Evolutionary conservation across 2,888 invertebrate species (phyloP).

Genomic region (Alloplasta piceator): DNA sequence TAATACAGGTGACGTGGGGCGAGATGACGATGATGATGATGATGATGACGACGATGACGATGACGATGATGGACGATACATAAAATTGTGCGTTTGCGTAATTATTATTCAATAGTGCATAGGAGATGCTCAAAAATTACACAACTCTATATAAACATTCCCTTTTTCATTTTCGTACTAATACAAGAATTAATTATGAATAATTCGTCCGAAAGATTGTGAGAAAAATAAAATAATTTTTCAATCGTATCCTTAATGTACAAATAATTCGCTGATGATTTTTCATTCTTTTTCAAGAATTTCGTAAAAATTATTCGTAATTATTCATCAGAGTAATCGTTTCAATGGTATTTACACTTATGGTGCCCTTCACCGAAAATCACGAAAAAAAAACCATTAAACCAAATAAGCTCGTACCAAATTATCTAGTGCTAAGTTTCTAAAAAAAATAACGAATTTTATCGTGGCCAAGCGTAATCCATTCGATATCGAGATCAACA

Average conservation of each 20-base stretch:
- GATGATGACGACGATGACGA: constrained; percentile 37
- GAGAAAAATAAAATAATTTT: background rate
- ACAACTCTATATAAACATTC: constrained; percentile 36
- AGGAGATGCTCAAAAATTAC: constrained; percentile 30
- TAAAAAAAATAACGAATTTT: background rate
- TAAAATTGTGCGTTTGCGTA: constrained; percentile 41
- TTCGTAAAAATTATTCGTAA: background rate
- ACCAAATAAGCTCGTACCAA: constrained; percentile 3
- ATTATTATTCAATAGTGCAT: constrained; percentile 8
- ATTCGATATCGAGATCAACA: constrained; percentile 5
- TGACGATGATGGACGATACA: constrained; percentile 41
- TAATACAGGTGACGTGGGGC: constrained; percentile 65
- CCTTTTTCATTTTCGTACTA: background rate
- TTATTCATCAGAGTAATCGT: background rate
- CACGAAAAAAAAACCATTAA: background rate
- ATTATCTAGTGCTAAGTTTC: background rate
- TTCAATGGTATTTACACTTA: constrained; percentile 2
- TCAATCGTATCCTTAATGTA: background rate
- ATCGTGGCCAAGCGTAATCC: constrained; percentile 5
- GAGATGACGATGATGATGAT: constrained; percentile 54
- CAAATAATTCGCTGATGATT: background rate
- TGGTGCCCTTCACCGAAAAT: background rate
- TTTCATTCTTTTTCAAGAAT: background rate
- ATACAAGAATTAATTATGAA: constrained; percentile 7
- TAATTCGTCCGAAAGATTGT: background rate